Conservation (phyloP, 2,797 vertebrate species). For the Sus cebifrons region DNA sequence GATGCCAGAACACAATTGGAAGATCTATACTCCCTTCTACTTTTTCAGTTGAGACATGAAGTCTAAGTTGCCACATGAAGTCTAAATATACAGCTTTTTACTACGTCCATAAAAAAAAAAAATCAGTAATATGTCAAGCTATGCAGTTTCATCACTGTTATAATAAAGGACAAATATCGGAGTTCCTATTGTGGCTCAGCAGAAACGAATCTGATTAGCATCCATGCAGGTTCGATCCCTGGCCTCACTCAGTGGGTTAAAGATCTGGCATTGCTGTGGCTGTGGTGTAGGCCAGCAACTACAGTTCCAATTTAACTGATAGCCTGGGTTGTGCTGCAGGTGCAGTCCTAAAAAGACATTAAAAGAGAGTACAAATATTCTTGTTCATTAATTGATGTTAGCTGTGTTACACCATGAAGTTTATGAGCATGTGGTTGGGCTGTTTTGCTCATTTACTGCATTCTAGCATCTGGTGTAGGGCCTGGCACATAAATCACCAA, state of each 20-base stretch:
- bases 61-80: background rate
- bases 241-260: too few species aligned
- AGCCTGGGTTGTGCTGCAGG: too few species aligned
- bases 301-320: too few species aligned
- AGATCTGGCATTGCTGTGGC: too few species aligned
- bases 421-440: background rate
- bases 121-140: background rate
- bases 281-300: too few species aligned
- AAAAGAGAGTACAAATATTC: background rate
- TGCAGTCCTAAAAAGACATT: too few species aligned
- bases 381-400: background rate
- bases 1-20: background rate
- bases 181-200: too few species aligned
- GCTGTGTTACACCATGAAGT: background rate
- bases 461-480: background rate
- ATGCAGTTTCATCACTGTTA: background rate
- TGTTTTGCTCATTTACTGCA: background rate
- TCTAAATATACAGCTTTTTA: too few species aligned
- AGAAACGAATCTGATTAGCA: too few species aligned
- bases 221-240: too few species aligned
- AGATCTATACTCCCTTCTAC: background rate
- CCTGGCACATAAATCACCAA: background rate
- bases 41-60: background rate
- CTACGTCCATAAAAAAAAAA: background rate
- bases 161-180: background rate